A percentile compares a stretch with the other conserved stretches of the same genome.
phyloP scores from a whole-genome alignment of 2,113 vertebrate species.

The Dinomys branickii region DNA sequence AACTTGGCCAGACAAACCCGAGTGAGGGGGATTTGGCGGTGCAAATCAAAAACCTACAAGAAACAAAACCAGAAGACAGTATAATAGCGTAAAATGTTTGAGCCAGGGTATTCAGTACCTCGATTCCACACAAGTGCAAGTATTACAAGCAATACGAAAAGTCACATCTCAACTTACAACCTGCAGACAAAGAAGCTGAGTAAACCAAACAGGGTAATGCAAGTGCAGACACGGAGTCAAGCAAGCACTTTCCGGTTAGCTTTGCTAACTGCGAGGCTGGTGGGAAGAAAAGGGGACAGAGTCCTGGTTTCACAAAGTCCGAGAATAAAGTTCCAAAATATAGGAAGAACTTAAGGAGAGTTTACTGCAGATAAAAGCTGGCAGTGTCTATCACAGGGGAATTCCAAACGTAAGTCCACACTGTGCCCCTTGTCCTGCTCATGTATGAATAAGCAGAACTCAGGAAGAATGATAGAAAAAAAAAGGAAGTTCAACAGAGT shows the following conservation, averaged over 20 bases:
- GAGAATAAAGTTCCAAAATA: not conserved
- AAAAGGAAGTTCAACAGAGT: not conserved
- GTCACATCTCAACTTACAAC: not conserved
- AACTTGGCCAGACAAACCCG: not conserved
- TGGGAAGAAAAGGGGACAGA: too few species aligned
- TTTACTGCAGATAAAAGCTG: not conserved
- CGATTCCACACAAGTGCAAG: not conserved
- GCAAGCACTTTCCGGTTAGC: not conserved
- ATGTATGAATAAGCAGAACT: not conserved
- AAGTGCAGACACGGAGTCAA: not conserved
- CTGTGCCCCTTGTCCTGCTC: not conserved
- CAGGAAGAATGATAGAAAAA: not conserved
- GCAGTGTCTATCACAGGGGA: not conserved
- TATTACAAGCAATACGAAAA: not conserved
- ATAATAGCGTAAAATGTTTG: rapidly evolving
- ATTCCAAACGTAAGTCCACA: not conserved
- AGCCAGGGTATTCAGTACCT: not conserved
- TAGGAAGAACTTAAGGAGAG: not conserved
- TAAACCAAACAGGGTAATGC: not conserved
- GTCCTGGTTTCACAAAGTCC: not conserved
- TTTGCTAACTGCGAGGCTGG: not conserved
- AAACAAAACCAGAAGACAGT: not conserved
- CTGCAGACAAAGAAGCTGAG: not conserved
- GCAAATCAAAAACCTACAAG: conserved; percentile 44
- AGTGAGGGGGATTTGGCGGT: not conserved